Base-by-base conservation (phyloP, 2,888 invertebrate species). In the Masnerella sp. region DNA sequence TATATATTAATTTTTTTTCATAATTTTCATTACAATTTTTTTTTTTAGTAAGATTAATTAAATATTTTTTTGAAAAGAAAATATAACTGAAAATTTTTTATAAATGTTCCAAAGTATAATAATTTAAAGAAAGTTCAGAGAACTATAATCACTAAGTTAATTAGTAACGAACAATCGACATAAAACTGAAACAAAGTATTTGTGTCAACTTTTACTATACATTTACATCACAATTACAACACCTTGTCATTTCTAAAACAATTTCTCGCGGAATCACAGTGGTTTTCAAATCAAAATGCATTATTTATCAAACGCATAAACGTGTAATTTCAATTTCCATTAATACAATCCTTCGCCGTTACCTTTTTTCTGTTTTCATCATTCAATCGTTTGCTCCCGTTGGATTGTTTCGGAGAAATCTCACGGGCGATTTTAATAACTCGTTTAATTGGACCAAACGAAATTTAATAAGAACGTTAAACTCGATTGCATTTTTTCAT, bases 121-220 rank as follows among this genome's bases (percentile, higher is more conserved):
- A n/a, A n/a, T n/a, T n/a, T n/a, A n/a, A n/a, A n/a, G n/a, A n/a
- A n/a, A n/a, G n/a, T n/a, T n/a, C n/a, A n/a, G n/a, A n/a, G n/a
- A n/a, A n/a, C n/a, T n/a, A n/a, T n/a, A n/a, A n/a, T n/a, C n/a
- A n/a, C n/a, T n/a, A n/a, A n/a, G n/a, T n/a, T n/a, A n/a, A n/a
- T n/a, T n/a, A n/a, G n/a, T n/a, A n/a, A n/a, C n/a, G n/a, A n/a
- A n/a, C n/a, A n/a, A n/a, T n/a, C n/a, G n/a, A n/a, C n/a, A n/a
- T n/a, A n/a, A n/a, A n/a, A n/a, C n/a, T 30, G 20, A 22, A 43
- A 32, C 32, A 9, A 25, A 47, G 25, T 59, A 59, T 47, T 59
- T 28, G 59, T 59, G 59, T 59, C 59, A 59, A 59, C 59, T 59
- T 59, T 59, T 59, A 59, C 45, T 59, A 34, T n/a, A n/a, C 11